These are phyloP conservation scores for Ceratosolen fusciceps DNA, from an alignment of 1,140 invertebrate genomes.

Conservation along the genomic window DNA sequence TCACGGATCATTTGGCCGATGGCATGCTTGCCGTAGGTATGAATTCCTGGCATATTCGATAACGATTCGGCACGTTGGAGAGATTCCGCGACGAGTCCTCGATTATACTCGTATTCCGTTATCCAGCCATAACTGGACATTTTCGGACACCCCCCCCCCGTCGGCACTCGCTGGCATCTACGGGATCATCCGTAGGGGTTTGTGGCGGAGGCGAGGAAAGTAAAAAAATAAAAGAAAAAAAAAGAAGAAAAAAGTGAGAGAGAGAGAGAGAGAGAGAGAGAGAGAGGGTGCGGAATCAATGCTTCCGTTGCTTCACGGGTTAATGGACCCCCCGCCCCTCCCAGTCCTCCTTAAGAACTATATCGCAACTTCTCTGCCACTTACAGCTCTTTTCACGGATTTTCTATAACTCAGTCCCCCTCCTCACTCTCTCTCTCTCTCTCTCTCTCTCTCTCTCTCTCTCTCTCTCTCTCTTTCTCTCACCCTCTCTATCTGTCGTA, in stretches of 20 bases:
- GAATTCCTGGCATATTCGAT: constrained; percentile 61
- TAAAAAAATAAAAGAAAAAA: too few species aligned
- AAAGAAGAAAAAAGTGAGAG: too few species aligned
- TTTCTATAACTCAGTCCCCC: constrained; percentile 29
- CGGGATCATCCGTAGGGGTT: too few species aligned
- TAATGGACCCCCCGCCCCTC: constrained; percentile 9
- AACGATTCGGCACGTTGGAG: constrained; percentile 48
- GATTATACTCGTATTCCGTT: constrained; percentile 46
- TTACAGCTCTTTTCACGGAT: constrained; percentile 24
- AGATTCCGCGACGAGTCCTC: constrained; percentile 34
- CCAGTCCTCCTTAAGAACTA: too few species aligned
- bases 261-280: background rate
- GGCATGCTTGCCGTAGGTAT: constrained; percentile 57
- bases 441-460: too few species aligned
- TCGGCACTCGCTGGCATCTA: background rate
- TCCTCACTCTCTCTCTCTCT: background rate
- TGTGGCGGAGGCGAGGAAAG: too few species aligned
- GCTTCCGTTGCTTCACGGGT: background rate
- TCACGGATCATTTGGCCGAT: constrained; percentile 65
- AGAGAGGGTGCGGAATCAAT: constrained; percentile 8
- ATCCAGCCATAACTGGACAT: constrained; percentile 29
- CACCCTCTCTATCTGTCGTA: background rate
- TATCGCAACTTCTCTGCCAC: constrained; percentile 11
- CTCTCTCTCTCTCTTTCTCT: constrained; percentile 26
- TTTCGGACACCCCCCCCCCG: background rate